phyloP scores from a whole-genome alignment of 2,888 invertebrate genomes.

The Pheosia tremula region DNA sequence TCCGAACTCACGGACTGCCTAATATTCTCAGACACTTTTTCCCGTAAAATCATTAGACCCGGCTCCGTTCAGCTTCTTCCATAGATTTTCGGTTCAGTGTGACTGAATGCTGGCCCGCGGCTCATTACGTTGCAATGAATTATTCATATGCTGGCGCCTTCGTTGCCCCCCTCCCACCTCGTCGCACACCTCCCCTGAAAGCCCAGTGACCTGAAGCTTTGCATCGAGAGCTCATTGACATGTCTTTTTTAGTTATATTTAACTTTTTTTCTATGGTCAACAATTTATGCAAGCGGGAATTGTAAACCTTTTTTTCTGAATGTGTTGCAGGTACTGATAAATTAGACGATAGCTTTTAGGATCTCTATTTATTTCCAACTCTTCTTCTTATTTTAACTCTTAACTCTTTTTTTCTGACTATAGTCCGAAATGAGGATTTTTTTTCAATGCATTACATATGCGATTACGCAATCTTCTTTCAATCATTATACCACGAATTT shows the following conservation, averaged over 20 bases:
- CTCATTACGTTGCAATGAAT: slow-evolving; percentile 78
- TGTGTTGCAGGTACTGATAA: too few relatives aligned
- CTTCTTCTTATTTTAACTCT: too few relatives aligned
- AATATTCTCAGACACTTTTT: slow-evolving; percentile 40
- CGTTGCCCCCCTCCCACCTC: slow-evolving; percentile 21
- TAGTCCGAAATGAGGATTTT: too few relatives aligned
- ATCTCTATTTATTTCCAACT: too few relatives aligned
- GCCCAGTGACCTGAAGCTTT: slow-evolving; percentile 57
- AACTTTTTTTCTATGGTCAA: slow-evolving; percentile 1
- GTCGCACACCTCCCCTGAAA: slow-evolving; percentile 16
- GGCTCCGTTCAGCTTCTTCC: slow-evolving; percentile 37
- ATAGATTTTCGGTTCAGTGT: slow-evolving; percentile 54
- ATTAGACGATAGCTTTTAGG: too few relatives aligned
- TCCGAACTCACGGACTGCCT: slow-evolving; percentile 4
- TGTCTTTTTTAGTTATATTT: slow-evolving; percentile 39
- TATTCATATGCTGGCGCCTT: slow-evolving; percentile 68
- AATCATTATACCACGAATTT: too few relatives aligned
- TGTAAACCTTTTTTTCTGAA: too few relatives aligned
- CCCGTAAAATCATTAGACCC: slow-evolving; percentile 54
- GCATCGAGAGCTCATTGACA: slow-evolving; percentile 50
- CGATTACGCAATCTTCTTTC: too few relatives aligned
- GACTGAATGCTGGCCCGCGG: slow-evolving; percentile 67
- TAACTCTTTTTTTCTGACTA: too few relatives aligned
- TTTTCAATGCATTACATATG: too few relatives aligned
- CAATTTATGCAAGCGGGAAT: too few relatives aligned